Conservation (phyloP, 2,113 vertebrate genomes). For the Cavia aperea region DNA sequence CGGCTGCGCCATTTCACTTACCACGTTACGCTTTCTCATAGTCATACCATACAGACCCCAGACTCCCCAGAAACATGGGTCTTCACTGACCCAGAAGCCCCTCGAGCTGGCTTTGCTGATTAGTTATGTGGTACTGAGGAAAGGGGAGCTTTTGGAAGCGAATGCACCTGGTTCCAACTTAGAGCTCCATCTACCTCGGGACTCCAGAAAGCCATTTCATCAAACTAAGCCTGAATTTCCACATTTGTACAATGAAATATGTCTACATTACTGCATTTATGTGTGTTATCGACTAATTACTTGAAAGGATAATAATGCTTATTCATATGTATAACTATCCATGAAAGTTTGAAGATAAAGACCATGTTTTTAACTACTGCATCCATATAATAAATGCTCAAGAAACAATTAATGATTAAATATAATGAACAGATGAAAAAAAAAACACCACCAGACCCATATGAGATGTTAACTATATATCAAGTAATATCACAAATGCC, state of each 20-base stretch:
- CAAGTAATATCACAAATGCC: neutral
- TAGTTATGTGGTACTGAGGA: fast-evolving
- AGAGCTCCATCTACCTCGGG: neutral
- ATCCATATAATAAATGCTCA: neutral
- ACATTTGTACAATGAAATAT: neutral
- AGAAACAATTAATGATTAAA: neutral
- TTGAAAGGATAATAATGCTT: neutral
- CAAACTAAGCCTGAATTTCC: neutral
- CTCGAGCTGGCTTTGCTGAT: neutral
- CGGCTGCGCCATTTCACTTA: neutral
- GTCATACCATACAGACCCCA: neutral
- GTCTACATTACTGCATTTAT: neutral
- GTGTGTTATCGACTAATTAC: neutral
- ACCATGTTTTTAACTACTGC: neutral
- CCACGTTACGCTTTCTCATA: neutral
- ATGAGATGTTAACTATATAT: neutral
- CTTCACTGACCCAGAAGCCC: neutral
- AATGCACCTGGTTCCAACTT: neutral
- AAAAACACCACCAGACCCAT: no score
- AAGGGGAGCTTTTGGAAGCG: no score
- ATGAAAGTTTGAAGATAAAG: neutral
- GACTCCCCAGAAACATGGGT: neutral
- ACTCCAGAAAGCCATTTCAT: neutral
- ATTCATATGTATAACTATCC: neutral
- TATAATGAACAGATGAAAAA: neutral